These are phyloP conservation scores for Pempheris klunzingeri DNA, from an alignment of 2,797 vertebrate genomes.

Conservation along the genomic window DNA sequence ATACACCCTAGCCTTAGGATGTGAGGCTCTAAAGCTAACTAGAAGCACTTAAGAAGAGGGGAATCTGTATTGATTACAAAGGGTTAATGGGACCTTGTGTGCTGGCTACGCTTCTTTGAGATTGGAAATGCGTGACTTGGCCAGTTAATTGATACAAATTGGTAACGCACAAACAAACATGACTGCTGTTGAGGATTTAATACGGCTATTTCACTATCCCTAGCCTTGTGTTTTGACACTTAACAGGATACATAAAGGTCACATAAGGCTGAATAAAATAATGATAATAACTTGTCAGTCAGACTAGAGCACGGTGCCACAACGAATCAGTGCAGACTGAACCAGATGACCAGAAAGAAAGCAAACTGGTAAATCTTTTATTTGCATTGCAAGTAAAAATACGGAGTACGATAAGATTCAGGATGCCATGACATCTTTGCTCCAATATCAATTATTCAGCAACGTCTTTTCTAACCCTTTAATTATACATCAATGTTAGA, in stretches of 20 bases:
- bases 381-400: slow-evolving; percentile 58
- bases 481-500: slow-evolving; percentile 87
- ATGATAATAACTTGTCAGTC: slow-evolving; percentile 31
- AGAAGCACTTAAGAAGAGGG: slow-evolving; percentile 78
- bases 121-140: slow-evolving; percentile 31
- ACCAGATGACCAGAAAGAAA: slow-evolving; percentile 54
- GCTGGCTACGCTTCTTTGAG: slow-evolving; percentile 49
- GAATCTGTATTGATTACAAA: slow-evolving; percentile 76
- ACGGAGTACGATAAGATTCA: slow-evolving; percentile 56
- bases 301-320: slow-evolving; percentile 30
- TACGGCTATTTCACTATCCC: neutral
- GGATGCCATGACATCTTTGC: slow-evolving; percentile 76
- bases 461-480: slow-evolving; percentile 79
- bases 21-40: slow-evolving; percentile 74
- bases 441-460: slow-evolving; percentile 85
- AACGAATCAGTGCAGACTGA: slow-evolving; percentile 53
- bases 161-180: slow-evolving; percentile 17
- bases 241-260: slow-evolving; percentile 23
- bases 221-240: slow-evolving; percentile 26
- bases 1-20: slow-evolving; percentile 77
- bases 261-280: slow-evolving; percentile 32
- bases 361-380: slow-evolving; percentile 70
- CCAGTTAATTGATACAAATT: slow-evolving; percentile 69
- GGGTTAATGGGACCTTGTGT: slow-evolving; percentile 75
- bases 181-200: slow-evolving; percentile 33